Evolutionary conservation across 1,140 invertebrate species (phyloP).

Genomic region (Chymomyza costata): DNA sequence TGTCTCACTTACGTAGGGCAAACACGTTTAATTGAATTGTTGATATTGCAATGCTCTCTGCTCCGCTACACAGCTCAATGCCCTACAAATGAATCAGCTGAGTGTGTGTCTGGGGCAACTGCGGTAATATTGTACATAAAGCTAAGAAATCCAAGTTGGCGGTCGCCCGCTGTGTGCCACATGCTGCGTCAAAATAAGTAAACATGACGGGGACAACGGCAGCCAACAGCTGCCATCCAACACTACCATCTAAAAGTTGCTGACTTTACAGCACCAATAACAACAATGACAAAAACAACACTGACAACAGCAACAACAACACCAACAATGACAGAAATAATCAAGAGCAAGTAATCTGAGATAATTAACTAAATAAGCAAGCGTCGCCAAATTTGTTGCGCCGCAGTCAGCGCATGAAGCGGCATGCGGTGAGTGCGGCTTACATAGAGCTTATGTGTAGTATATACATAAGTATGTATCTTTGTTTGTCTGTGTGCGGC

Average conservation of each 20-base stretch:
- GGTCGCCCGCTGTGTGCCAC: slow-evolving; percentile 59
- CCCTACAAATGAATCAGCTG: slow-evolving; percentile 55
- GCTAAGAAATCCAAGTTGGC: slow-evolving; percentile 65
- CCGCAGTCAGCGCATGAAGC: too few relatives aligned
- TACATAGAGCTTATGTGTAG: too few relatives aligned
- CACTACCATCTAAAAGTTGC: too few relatives aligned
- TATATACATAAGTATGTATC: too few relatives aligned
- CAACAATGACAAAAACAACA: slow-evolving; percentile 15
- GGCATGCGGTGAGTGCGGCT: too few relatives aligned
- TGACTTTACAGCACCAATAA: slow-evolving; percentile 56
- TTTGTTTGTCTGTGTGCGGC: too few relatives aligned
- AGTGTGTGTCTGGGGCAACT: neutral
- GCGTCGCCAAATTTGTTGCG: slow-evolving; percentile 63
- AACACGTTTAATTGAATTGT: slow-evolving; percentile 72
- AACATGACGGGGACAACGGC: slow-evolving; percentile 56
- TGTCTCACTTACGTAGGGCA: slow-evolving; percentile 55
- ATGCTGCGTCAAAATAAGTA: slow-evolving; percentile 69
- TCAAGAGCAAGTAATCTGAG: slow-evolving; percentile 68
- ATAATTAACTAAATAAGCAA: slow-evolving; percentile 70
- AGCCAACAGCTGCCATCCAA: slow-evolving; percentile 24
- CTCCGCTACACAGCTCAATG: too few relatives aligned
- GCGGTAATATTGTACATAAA: neutral
- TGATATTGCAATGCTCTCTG: slow-evolving; percentile 53
- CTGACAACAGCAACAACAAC: neutral
- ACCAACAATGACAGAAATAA: slow-evolving; percentile 53